These are phyloP conservation scores for Papilio aristodemus DNA, from an alignment of 1,140 invertebrate species.

Conservation along the genomic window DNA sequence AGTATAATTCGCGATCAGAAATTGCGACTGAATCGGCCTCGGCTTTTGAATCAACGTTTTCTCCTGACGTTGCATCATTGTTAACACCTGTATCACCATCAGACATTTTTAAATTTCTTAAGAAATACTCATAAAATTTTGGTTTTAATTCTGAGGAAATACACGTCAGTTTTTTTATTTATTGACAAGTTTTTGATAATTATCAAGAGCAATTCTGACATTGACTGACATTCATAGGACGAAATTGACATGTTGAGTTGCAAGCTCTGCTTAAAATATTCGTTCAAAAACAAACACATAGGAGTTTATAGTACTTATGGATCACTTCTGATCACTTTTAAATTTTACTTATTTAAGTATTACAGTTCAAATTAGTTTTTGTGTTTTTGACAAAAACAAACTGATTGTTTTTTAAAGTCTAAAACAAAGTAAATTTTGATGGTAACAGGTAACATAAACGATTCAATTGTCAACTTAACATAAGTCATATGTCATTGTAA, in stretches of 20 bases:
- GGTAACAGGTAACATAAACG: background rate
- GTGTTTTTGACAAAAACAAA: background rate
- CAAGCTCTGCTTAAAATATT: background rate
- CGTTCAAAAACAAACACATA: background rate
- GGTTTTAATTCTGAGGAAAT: constrained; percentile 35
- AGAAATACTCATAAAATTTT: constrained; percentile 41
- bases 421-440: background rate
- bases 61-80: constrained; percentile 36
- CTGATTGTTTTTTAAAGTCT: background rate
- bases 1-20: constrained; percentile 81
- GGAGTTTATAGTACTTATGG: background rate
- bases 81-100: constrained; percentile 50
- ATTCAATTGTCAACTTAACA: constrained; percentile 37
- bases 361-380: no score
- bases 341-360: background rate
- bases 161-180: constrained; percentile 69
- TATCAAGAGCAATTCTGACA: background rate
- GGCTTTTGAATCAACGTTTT: constrained; percentile 33
- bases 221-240: constrained; percentile 1
- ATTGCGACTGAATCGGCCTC: constrained; percentile 47
- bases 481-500: constrained; percentile 24
- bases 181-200: constrained; percentile 40
- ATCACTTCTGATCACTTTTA: background rate
- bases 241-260: background rate
- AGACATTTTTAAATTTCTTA: constrained; percentile 46